These are phyloP conservation scores for Coleophora deauratella DNA, from an alignment of 2,888 invertebrate genomes.

Conservation along the genomic window DNA sequence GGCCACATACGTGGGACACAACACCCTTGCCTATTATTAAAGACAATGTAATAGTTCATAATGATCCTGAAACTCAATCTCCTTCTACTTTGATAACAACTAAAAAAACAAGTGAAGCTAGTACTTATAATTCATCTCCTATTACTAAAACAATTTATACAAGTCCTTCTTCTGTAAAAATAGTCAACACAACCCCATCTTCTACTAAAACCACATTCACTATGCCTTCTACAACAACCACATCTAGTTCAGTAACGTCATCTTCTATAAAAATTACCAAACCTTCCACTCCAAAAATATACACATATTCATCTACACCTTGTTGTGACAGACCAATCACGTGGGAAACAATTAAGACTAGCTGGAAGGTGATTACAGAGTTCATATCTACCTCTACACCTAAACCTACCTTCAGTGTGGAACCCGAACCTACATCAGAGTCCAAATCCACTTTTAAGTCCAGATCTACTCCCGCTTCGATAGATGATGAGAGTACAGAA, in stretches of 20 bases:
- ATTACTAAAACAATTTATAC: neutral
- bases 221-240: neutral
- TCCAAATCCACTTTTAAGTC: no score
- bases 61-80: no score
- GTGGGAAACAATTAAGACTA: conserved; percentile 13
- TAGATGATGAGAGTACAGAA: neutral
- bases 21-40: neutral
- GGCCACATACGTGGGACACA: neutral
- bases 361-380: neutral
- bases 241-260: neutral
- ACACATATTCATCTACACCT: neutral
- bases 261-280: neutral
- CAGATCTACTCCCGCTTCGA: no score
- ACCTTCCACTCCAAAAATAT: neutral
- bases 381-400: no score
- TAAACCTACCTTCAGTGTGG: no score
- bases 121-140: neutral
- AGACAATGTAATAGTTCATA: neutral
- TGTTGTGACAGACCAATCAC: conserved; percentile 18
- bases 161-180: neutral
- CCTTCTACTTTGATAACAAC: neutral
- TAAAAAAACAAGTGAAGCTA: neutral
- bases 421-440: no score
- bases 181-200: neutral
- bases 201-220: neutral